These are phyloP conservation scores for Microtus pennsylvanicus DNA, from an alignment of 2,113 vertebrate genomes.

Conservation along the genomic window DNA sequence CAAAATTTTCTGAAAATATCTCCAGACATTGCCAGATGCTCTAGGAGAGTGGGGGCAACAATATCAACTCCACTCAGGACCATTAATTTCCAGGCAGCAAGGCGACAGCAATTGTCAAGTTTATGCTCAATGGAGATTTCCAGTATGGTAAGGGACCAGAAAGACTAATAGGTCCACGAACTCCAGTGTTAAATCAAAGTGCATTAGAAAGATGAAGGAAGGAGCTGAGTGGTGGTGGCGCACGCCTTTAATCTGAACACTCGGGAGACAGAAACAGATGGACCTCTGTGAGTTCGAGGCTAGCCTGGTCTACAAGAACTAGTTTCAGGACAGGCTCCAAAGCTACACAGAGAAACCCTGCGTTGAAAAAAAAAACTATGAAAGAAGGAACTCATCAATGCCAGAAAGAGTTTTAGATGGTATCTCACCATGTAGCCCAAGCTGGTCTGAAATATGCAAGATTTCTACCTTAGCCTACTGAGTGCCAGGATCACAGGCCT, in stretches of 20 bases:
- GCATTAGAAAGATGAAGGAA: not conserved
- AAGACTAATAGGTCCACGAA: not conserved
- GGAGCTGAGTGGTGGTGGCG: no score
- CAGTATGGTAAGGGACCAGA: not conserved
- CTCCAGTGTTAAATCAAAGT: not conserved
- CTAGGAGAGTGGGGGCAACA: not conserved
- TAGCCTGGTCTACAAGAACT: no score
- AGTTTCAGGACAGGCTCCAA: no score
- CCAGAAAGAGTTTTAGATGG: not conserved
- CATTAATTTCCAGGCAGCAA: not conserved
- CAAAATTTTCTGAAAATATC: not conserved
- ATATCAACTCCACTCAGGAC: not conserved
- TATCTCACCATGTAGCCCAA: not conserved
- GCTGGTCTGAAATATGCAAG: not conserved
- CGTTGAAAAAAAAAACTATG: no score
- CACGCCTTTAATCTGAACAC: no score
- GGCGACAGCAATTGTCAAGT: not conserved
- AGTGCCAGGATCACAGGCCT: not conserved
- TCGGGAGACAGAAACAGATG: no score
- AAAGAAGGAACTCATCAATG: not conserved
- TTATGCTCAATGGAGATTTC: not conserved
- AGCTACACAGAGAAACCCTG: no score
- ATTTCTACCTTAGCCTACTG: not conserved
- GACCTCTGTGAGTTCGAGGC: no score
- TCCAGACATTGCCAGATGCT: not conserved